Evolutionary conservation across 2,797 vertebrate species (phyloP), one percentile per base, ranked within the genome.

Genomic region (Merluccius polli): DNA sequence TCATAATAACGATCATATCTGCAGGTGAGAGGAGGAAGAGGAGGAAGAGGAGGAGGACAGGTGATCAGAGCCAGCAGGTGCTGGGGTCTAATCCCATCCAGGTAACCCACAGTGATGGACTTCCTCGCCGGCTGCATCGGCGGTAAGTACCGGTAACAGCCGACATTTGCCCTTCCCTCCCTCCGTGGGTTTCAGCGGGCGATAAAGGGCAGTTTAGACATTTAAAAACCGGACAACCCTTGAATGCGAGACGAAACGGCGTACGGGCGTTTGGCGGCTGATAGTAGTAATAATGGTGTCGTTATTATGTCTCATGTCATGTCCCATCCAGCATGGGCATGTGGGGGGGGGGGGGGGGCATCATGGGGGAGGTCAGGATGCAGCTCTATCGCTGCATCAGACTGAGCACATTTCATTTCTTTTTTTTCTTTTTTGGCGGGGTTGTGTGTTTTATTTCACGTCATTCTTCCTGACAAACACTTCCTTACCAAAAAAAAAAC

Each of bases 111-210:
- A 77, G 80, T 27, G 85, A 95, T 94, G 93, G 94, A 95, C 87
- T 95, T 94, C 79, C 72, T 94, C 38, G 94, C 94, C 12, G 94
- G 94, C 81, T 95, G 94, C 85, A 81, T 95, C 67, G 94, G 94
- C 90, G 94, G 94, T 94, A 83, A 89, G 44, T 52, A 7, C 27
- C 7, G 2, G 21, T 52, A 7, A 65, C 7, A 10, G 21, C 16
- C 21, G 21, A 59, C 52, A 9, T 59, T n/a, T 24, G 44, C 18
- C 44, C 44, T 48, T 15, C 44, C 4, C 44, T 21, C 15, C 15
- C 44, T 48, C 44, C 1, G 1, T 48, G 21, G 1, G 21, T 10
- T n/a, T 27, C 59, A 24, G 10, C 59, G 9, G 59, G n/a, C n/a
- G 52, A 59, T 59, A 59, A 9, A 59, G 21, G 52, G 52, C 52